phyloP scores from a whole-genome alignment of 1,140 invertebrate genomes.

The Nebria ingens region DNA sequence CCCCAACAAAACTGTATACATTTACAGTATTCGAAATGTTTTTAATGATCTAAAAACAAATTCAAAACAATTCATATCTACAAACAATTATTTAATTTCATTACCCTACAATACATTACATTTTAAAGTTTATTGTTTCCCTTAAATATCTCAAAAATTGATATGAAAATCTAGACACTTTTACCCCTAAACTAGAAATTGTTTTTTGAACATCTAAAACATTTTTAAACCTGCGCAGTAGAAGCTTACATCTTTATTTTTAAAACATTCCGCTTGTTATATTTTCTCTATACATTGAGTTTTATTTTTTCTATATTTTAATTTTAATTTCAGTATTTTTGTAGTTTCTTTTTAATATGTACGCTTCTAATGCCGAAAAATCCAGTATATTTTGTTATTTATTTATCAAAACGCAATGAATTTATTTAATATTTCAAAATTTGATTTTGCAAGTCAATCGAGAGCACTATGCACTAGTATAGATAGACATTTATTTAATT shows the following conservation, averaged over 20 bases:
- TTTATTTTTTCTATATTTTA: not conserved
- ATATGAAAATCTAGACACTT: too few relatives aligned
- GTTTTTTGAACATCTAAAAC: not conserved
- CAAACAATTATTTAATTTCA: too few relatives aligned
- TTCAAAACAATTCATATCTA: too few relatives aligned
- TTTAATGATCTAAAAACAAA: too few relatives aligned
- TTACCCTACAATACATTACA: too few relatives aligned
- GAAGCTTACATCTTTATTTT: not conserved
- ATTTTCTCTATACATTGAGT: not conserved
- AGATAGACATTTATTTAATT: slow-evolving; percentile 10
- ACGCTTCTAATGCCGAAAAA: slow-evolving; percentile 2
- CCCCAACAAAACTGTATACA: too few relatives aligned
- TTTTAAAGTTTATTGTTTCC: too few relatives aligned
- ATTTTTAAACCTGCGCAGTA: not conserved
- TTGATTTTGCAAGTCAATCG: not conserved
- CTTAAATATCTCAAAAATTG: too few relatives aligned
- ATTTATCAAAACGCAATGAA: not conserved
- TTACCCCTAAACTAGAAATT: too few relatives aligned
- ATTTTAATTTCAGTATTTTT: slow-evolving; percentile 2
- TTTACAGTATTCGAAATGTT: too few relatives aligned
- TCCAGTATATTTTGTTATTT: not conserved
- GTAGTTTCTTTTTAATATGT: not conserved
- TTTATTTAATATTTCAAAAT: not conserved
- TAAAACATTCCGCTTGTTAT: not conserved
- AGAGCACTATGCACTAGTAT: not conserved